Conservation (phyloP, 2,113 vertebrate genomes). For the Donacobius atricapilla region DNA sequence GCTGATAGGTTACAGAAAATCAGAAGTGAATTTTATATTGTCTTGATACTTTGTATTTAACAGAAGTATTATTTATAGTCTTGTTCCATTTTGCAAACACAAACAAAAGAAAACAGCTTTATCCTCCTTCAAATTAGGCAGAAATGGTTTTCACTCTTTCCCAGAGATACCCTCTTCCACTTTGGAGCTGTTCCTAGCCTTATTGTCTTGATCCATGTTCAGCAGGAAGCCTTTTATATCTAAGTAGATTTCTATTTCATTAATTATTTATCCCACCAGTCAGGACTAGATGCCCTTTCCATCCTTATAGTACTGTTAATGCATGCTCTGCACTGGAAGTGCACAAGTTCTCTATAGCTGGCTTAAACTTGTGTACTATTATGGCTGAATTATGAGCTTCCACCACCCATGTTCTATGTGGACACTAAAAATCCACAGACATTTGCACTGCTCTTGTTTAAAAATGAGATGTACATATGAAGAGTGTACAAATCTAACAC, state of each 20-base stretch:
- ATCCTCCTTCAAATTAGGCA: background rate
- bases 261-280: background rate
- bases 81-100: background rate
- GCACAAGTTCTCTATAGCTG: background rate
- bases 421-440: background rate
- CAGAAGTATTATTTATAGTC: background rate
- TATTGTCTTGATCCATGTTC: background rate
- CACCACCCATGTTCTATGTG: accelerated
- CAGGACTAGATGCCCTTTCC: background rate
- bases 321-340: background rate
- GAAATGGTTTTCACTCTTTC: background rate
- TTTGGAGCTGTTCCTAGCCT: background rate
- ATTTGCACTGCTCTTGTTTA: background rate
- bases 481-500: background rate
- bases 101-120: background rate
- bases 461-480: background rate
- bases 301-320: background rate
- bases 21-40: background rate
- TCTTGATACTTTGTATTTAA: background rate
- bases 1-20: background rate
- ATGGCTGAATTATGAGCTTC: background rate
- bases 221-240: background rate
- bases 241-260: background rate
- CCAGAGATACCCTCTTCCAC: background rate
- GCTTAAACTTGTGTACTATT: background rate